Evolutionary conservation across 2,797 vertebrate species (phyloP).

Genomic region (Gymnodraco acuticeps): DNA sequence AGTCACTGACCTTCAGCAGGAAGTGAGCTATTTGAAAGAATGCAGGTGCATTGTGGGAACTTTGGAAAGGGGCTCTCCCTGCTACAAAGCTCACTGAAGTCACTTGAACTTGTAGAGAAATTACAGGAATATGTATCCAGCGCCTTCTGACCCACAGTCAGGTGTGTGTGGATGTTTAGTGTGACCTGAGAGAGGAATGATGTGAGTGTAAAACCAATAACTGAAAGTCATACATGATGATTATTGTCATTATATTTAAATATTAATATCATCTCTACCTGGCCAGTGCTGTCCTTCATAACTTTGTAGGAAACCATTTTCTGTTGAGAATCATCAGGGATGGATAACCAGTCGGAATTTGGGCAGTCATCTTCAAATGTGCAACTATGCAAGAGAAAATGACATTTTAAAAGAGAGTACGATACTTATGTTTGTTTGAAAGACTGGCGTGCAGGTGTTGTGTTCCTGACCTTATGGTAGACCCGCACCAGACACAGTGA

Average conservation of each 20-base stretch:
- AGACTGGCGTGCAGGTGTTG: background rate
- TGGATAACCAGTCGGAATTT: slow-evolving; percentile 72
- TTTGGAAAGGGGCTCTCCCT: rapidly evolving
- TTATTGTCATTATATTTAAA: rapidly evolving
- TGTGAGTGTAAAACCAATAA: background rate
- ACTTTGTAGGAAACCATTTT: slow-evolving; percentile 69
- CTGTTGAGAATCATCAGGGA: slow-evolving; percentile 59
- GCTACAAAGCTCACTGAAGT: slow-evolving; percentile 21
- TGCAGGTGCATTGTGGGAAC: slow-evolving; percentile 78
- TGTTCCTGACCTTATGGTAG: slow-evolving; percentile 54
- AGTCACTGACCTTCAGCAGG: slow-evolving; percentile 62
- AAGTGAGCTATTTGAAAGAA: slow-evolving; percentile 10
- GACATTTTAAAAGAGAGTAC: rapidly evolving
- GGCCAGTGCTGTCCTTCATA: background rate
- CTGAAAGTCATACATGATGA: background rate
- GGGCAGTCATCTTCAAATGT: slow-evolving; percentile 69
- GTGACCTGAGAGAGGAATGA: slow-evolving; percentile 51
- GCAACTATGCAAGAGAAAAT: slow-evolving; percentile 62
- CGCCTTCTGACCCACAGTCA: slow-evolving; percentile 22
- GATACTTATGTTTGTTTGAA: background rate
- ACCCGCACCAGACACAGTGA: slow-evolving; percentile 80
- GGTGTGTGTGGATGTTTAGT: slow-evolving; percentile 47
- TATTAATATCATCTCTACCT: slow-evolving; percentile 48
- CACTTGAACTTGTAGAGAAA: background rate
- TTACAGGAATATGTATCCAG: slow-evolving; percentile 58